A percentile compares a stretch with the other conserved stretches of the same genome.
Evolutionary conservation across 30 jellyfish, hydroid and myxozoan species (phyloP).

Genomic region (Turritopsis rubra): DNA sequence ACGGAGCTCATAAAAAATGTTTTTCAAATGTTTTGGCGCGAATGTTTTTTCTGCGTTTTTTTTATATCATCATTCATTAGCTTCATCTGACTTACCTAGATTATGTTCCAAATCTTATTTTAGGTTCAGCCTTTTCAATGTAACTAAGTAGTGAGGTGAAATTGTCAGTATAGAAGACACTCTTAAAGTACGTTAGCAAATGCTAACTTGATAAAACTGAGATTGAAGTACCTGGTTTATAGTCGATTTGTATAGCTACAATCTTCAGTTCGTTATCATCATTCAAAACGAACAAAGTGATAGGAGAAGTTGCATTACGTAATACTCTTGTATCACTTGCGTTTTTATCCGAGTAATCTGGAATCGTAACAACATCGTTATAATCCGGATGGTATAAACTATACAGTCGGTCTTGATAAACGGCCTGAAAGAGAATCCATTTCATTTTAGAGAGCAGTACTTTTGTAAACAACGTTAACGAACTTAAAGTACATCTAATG

Average conservation of each 20-base stretch:
- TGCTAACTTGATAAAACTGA: neutral
- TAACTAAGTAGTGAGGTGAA: too few relatives aligned
- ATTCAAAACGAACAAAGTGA: slow-evolving; percentile 44
- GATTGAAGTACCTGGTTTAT: slow-evolving; percentile 5
- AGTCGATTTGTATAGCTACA: slow-evolving; percentile 78
- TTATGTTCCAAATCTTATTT: too few relatives aligned
- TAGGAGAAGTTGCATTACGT: slow-evolving; percentile 55
- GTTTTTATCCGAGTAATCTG: slow-evolving; percentile 7
- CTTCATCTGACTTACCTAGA: too few relatives aligned
- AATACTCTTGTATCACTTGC: slow-evolving; percentile 6
- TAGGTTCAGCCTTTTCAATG: too few relatives aligned
- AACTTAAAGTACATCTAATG: neutral
- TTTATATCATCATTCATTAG: too few relatives aligned
- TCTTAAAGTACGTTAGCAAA: neutral
- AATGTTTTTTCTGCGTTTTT: too few relatives aligned
- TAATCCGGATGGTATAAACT: slow-evolving; percentile 53
- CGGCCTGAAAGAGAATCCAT: slow-evolving; percentile 36
- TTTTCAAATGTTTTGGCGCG: too few relatives aligned
- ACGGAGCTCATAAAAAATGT: too few relatives aligned
- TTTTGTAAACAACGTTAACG: neutral
- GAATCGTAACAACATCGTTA: slow-evolving; percentile 28
- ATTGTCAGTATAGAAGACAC: neutral
- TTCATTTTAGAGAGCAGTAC: neutral
- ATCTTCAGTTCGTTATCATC: slow-evolving; percentile 43
- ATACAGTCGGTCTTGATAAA: slow-evolving; percentile 43